Conservation (phyloP, 2,113 vertebrate species). For the Motacilla alba region DNA sequence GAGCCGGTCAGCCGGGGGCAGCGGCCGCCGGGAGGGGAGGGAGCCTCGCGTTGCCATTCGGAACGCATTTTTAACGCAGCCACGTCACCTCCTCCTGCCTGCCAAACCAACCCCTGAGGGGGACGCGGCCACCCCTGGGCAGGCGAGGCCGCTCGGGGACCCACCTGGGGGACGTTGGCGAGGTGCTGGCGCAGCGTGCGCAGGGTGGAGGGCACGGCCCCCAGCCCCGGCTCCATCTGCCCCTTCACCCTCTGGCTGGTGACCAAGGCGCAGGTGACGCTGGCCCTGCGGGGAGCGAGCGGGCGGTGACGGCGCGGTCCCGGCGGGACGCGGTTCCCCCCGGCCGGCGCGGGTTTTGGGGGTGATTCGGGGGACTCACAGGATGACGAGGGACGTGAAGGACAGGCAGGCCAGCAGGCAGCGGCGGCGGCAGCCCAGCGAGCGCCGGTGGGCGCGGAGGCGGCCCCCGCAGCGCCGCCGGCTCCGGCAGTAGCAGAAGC, state of each 20-base stretch:
- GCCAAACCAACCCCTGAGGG: neutral
- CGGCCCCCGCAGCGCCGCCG: conserved; percentile 53
- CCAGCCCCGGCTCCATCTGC: conserved; percentile 60
- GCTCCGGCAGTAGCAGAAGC: conserved; percentile 71
- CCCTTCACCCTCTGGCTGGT: conserved; percentile 71
- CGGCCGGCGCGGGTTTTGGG: accelerated
- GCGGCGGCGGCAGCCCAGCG: conserved; percentile 54
- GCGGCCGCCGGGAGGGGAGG: neutral
- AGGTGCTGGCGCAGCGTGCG: conserved; percentile 61
- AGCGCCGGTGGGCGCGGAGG: conserved; percentile 64
- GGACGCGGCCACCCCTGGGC: accelerated
- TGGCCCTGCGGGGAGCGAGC: conserved; percentile 31
- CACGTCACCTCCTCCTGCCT: neutral
- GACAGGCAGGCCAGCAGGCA: conserved; percentile 67
- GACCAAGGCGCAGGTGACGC: conserved; percentile 72
- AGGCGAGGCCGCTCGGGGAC: neutral
- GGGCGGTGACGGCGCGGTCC: neutral
- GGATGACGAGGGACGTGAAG: conserved; percentile 71
- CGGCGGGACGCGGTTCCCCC: accelerated
- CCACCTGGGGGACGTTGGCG: conserved; percentile 40
- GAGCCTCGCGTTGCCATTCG: neutral
- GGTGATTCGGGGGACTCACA: conserved; percentile 54
- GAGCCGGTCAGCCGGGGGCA: accelerated
- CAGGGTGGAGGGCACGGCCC: conserved; percentile 49
- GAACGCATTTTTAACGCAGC: neutral